A percentile compares a stretch with the other conserved stretches of the same genome.
Evolutionary conservation across 2,113 vertebrate species (phyloP).

Genomic region (Stigmatopora nigra): DNA sequence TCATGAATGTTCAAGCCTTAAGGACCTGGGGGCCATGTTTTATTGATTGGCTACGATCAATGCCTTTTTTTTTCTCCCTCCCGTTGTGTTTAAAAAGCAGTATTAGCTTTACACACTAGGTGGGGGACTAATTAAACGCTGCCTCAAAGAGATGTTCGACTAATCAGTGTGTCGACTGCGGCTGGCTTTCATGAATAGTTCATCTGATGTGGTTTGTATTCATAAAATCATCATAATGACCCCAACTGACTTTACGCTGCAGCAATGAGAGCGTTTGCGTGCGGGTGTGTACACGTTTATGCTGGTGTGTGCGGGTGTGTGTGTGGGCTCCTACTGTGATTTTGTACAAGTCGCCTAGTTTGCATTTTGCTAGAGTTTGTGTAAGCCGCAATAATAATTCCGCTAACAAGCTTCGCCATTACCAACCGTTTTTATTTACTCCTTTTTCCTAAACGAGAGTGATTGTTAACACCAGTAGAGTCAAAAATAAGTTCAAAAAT

Average conservation of each 20-base stretch:
- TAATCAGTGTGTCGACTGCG: constrained; percentile 27
- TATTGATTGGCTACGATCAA: constrained; percentile 50
- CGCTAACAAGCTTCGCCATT: background rate
- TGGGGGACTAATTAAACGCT: constrained; percentile 45
- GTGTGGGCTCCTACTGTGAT: background rate
- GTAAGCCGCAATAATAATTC: constrained; percentile 2
- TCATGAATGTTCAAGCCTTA: constrained; percentile 36
- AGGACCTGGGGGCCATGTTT: constrained; percentile 20
- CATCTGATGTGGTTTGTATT: constrained; percentile 46
- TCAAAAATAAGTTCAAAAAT: background rate
- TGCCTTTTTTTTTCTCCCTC: constrained; percentile 36
- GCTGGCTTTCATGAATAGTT: constrained; percentile 44
- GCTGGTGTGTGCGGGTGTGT: background rate
- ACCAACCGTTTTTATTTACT: background rate
- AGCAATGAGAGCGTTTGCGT: constrained; percentile 22
- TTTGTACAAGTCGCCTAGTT: constrained; percentile 7
- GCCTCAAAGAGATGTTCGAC: constrained; percentile 33
- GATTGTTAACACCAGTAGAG: background rate
- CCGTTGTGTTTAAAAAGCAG: constrained; percentile 36
- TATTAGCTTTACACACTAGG: constrained; percentile 12
- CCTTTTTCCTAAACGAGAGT: background rate
- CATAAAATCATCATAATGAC: constrained; percentile 48
- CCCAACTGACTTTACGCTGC: constrained; percentile 39
- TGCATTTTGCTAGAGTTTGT: background rate
- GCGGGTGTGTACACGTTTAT: background rate